These are phyloP conservation scores for Leptarthrus brevirostris DNA, from an alignment of 2,888 invertebrate species.

Conservation along the genomic window DNA sequence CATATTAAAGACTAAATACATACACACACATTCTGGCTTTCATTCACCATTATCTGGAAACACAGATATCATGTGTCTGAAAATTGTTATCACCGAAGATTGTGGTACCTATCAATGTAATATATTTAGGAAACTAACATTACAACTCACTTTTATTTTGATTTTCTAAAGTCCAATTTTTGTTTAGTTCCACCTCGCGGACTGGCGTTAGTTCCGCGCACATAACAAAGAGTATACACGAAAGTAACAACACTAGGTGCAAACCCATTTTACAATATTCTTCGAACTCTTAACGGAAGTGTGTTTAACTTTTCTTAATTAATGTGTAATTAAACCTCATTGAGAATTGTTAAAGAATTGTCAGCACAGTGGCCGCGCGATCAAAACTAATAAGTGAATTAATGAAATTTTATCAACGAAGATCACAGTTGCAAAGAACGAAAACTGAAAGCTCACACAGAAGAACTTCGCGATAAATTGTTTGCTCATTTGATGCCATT, in stretches of 20 bases:
- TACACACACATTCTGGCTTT: too few species aligned
- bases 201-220: conserved; percentile 52
- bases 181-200: conserved; percentile 58
- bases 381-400: not conserved
- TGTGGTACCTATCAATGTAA: too few species aligned
- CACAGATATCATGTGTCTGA: too few species aligned
- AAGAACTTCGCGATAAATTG: too few species aligned
- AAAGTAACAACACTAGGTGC: not conserved
- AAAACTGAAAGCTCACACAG: too few species aligned
- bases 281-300: not conserved
- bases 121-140: too few species aligned
- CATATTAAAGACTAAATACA: too few species aligned
- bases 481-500: too few species aligned
- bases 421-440: too few species aligned
- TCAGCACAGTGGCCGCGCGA: not conserved
- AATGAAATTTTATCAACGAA: not conserved
- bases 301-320: not conserved
- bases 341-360: not conserved
- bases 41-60: too few species aligned
- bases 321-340: not conserved
- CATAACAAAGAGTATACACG: not conserved
- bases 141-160: conserved; percentile 60
- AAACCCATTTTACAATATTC: not conserved
- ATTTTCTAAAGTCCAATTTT: conserved; percentile 60
- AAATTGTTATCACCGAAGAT: too few species aligned